Base-by-base conservation (phyloP, 2,797 vertebrate genomes). In the Ptychobarbus kaznakovi region DNA sequence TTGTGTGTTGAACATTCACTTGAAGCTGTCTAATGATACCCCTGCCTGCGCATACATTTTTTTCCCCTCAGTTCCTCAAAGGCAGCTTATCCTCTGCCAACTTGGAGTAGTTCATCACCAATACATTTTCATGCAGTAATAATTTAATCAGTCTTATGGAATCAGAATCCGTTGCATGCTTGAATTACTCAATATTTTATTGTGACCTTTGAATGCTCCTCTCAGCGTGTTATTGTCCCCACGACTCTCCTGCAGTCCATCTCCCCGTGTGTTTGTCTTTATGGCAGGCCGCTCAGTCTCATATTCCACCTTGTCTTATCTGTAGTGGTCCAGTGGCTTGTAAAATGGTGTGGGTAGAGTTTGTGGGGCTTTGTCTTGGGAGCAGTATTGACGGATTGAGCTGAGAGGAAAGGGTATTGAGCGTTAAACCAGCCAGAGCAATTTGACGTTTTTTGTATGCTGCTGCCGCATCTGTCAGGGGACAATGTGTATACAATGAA, bases 251-350 rank as follows among this genome's bases (percentile, higher is more conserved):
- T 51, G 42, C 40, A 74, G 63, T 72, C 73, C 42, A 76, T 85
- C 73, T 85, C 65, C 22, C 44, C 6, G 2, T 70, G 56, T 70
- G 74, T 78, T 73, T 85, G 77, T 81, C 70, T 84, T 87, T 63
- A 84, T 87, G 86, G 77, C 63, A 66, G 66, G 28, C 28, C 28
- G 32, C 61, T 84, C 61, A 76, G 63, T 81, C 53, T 85, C 72
- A 69, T 77, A 76, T 84, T 87, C 82, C 77, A 68, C 42, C 76
- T 38, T 35, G 63, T 81, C 78, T 87, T 87, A 81, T 87, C 86
- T 85, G 82, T 84, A 77, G 86, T 76, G 86, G 78, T 77, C 51
- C 72, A 87, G 82, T 85, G 78, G 86, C 79, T 70, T 85, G 82
- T 87, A 87, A 87, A 87, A 81, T 81, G 72, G 78, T 18, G 18